A percentile compares a stretch with the other conserved stretches of the same genome.
Evolutionary conservation across 2,888 invertebrate species (phyloP).

Genomic region (Conops quadrifasciatus): DNA sequence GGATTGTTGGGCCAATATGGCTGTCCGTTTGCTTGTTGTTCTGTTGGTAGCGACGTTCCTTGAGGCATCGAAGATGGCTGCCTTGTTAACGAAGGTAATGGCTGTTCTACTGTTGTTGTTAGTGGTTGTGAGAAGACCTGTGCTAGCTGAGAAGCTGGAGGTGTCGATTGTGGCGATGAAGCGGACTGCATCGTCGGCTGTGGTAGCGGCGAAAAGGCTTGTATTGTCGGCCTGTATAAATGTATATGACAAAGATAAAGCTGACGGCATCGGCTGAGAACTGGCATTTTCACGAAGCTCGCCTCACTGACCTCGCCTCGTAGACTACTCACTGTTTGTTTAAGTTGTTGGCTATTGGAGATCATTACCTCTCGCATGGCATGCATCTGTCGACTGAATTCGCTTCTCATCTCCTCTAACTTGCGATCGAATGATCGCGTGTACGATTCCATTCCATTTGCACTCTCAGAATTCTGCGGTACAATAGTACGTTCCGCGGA

Average conservation of each 20-base stretch:
- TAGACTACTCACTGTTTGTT: neutral
- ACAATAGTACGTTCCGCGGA: too few species aligned
- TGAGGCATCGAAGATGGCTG: too few species aligned
- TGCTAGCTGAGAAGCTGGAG: too few species aligned
- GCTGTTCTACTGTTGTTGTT: neutral
- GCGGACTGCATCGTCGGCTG: too few species aligned
- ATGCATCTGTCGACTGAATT: conserved; percentile 3
- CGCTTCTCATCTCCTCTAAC: neutral
- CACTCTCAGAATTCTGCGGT: too few species aligned
- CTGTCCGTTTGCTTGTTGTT: neutral
- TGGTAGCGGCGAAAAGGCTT: too few species aligned
- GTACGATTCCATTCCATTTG: neutral
- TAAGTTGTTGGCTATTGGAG: neutral
- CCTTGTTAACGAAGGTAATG: neutral
- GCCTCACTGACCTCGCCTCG: neutral
- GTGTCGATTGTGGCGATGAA: neutral
- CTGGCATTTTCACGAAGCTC: neutral
- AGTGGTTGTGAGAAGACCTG: too few species aligned
- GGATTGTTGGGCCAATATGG: conserved; percentile 3
- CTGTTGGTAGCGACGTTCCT: too few species aligned
- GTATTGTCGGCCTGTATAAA: too few species aligned
- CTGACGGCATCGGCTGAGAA: neutral
- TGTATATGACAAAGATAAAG: too few species aligned
- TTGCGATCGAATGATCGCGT: neutral
- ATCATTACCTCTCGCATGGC: neutral